Conservation (phyloP, 2,113 vertebrate species). For the Astatotilapia flaviijosephi region DNA sequence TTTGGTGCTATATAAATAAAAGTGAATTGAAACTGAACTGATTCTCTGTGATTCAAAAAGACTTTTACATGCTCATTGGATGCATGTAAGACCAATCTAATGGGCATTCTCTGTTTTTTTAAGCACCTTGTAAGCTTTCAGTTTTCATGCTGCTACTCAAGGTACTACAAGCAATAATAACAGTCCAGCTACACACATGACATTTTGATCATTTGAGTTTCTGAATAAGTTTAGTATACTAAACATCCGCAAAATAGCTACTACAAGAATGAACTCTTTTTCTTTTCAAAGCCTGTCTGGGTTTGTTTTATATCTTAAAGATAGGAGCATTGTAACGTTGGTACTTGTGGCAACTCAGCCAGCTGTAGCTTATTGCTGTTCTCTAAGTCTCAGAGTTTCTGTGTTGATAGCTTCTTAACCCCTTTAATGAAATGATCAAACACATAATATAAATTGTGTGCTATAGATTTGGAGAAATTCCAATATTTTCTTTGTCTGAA, state of each 20-base stretch:
- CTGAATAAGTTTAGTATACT: not conserved
- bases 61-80: not conserved
- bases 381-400: not conserved
- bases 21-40: not conserved
- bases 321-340: accelerated
- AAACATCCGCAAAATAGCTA: not conserved
- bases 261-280: not conserved
- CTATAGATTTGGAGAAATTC: not conserved
- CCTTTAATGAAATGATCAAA: not conserved
- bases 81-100: not conserved
- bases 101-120: not conserved
- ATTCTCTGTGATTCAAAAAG: not conserved
- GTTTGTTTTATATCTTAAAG: not conserved
- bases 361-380: not conserved
- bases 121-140: not conserved
- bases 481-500: not conserved
- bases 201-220: not conserved
- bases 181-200: not conserved
- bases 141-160: not conserved
- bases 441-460: not conserved
- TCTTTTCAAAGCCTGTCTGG: not conserved
- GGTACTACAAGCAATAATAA: not conserved
- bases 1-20: not conserved
- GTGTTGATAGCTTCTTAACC: not conserved
- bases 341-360: not conserved